Evolutionary conservation across 1,140 invertebrate genomes (phyloP), one percentile per base, ranked within the genome.

Genomic region (Vollenhovia emeryi): DNA sequence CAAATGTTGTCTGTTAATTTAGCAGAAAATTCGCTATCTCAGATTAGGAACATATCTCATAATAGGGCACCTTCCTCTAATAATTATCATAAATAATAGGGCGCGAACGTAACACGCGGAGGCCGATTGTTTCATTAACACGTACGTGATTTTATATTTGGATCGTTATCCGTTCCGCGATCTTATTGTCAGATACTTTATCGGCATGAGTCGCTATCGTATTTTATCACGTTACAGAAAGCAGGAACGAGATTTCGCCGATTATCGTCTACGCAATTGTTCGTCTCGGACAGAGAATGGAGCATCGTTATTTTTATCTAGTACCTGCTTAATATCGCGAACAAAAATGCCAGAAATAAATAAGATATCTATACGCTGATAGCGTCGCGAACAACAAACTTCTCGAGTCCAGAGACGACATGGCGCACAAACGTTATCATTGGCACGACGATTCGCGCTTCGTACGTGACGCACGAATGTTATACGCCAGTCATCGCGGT

Each of bases 31-130:
- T n/a, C n/a, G n/a, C n/a, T n/a, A n/a, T n/a, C n/a, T n/a, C n/a
- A n/a, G n/a, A n/a, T n/a, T n/a, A n/a, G n/a, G n/a, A n/a, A n/a
- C n/a, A n/a, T n/a, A n/a, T n/a, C n/a, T n/a, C n/a, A n/a, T n/a
- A n/a, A n/a, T n/a, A n/a, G n/a, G n/a, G n/a, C n/a, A n/a, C n/a
- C n/a, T n/a, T n/a, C n/a, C n/a, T n/a, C n/a, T n/a, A 45, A 60
- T 60, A 71, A 89, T 87, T 30, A 66, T 55, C 21, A 30, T 18
- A 84, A 86, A 88, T 59, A 89, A 24, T 75, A 24, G 30, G n/a
- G 50, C 3, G n/a, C 59, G 45, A 76, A 18, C 13, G 68, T 74
- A 62, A 86, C 79, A 43, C 55, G 64, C 24, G 40, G 24, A 11
- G 30, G 0, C 2, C 7, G 71, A 86, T 88, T 78, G 82, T 83